Conservation (phyloP, 1,140 invertebrate genomes). For the Bombus ignitus region DNA sequence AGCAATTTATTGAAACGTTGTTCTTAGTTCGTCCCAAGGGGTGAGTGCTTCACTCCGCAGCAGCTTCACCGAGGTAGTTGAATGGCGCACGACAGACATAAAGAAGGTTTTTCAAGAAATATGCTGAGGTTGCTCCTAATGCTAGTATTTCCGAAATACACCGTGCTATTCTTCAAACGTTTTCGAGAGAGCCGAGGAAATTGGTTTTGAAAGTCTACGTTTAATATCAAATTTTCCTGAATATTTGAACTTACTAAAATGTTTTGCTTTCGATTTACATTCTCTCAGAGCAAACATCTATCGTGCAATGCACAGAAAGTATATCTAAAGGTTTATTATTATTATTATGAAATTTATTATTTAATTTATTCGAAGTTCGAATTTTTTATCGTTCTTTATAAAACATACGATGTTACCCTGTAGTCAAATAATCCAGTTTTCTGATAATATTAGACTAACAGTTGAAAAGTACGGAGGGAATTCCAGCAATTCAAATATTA, state of each 20-base stretch:
- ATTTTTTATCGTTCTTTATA: no score
- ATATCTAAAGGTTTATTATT: no score
- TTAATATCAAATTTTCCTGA: not conserved
- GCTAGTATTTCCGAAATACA: conserved; percentile 13
- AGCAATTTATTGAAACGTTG: conserved; percentile 33
- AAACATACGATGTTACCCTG: not conserved
- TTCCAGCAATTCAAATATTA: conserved; percentile 38
- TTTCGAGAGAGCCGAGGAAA: not conserved
- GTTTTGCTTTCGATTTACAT: not conserved
- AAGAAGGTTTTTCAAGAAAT: conserved; percentile 23
- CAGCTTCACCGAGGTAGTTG: not conserved
- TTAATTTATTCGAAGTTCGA: not conserved
- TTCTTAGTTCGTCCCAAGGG: not conserved
- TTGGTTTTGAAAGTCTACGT: not conserved
- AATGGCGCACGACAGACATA: not conserved
- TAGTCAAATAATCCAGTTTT: not conserved
- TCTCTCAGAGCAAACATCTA: not conserved
- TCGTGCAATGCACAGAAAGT: no score
- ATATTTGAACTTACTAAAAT: no score
- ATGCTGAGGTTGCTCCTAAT: conserved; percentile 24
- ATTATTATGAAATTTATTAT: no score
- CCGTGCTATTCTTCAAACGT: not conserved
- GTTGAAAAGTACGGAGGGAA: no score
- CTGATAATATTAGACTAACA: not conserved
- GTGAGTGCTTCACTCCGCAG: not conserved